These are phyloP conservation scores for Babyrousa celebensis DNA, from an alignment of 2,797 vertebrate species.

Conservation along the genomic window DNA sequence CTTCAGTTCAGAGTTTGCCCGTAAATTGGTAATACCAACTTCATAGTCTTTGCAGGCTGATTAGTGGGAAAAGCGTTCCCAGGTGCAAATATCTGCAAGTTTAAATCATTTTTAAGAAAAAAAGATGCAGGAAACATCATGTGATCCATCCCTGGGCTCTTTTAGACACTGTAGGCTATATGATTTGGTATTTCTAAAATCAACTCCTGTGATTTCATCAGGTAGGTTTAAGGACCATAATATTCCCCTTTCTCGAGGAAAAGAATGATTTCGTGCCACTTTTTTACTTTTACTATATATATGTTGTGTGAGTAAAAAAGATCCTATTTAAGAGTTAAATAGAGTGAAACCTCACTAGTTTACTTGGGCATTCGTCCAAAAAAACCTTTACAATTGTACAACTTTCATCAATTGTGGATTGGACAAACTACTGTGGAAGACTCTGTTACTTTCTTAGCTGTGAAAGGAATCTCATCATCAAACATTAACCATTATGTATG, in stretches of 20 bases:
- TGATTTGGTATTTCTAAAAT: conserved; percentile 65
- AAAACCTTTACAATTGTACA: background rate
- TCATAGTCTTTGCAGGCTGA: conserved; percentile 63
- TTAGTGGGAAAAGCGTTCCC: conserved; percentile 78
- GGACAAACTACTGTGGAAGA: background rate
- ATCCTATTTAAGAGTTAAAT: background rate
- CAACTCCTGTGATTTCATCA: background rate
- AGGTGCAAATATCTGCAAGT: conserved; percentile 70
- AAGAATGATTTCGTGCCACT: background rate
- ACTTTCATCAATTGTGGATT: background rate
- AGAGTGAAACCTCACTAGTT: background rate
- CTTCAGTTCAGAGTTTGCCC: conserved; percentile 71
- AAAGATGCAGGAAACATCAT: background rate
- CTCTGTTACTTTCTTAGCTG: background rate
- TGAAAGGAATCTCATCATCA: conserved; percentile 10
- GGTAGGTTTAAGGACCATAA: background rate
- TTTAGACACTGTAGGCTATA: background rate
- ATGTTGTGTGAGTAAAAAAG: conserved; percentile 2
- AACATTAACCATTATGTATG: background rate
- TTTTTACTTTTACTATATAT: background rate
- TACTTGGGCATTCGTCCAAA: conserved; percentile 30
- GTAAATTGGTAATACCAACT: conserved; percentile 69
- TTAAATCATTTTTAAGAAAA: conserved; percentile 65
- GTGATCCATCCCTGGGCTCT: background rate
- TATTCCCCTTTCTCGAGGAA: conserved; percentile 55